phyloP scores from a whole-genome alignment of 37 sponge, comb jelly and placozoan genomes.

The Mnemiopsis leidyi region DNA sequence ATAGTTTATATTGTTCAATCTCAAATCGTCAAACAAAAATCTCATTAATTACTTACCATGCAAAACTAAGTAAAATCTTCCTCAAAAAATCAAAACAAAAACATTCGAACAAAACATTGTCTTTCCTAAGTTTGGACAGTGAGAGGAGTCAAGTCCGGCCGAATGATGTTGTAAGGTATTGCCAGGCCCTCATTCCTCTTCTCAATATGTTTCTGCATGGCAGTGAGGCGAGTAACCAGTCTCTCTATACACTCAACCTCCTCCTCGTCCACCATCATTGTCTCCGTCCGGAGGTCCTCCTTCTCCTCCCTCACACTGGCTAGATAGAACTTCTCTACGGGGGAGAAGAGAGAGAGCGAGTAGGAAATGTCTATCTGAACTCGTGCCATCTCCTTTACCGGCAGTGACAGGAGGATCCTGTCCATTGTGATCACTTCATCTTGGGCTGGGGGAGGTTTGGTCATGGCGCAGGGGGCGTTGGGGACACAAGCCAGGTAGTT shows the following conservation, averaged over 20 bases:
- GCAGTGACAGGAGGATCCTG: conserved; percentile 67
- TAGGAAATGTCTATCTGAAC: conserved; percentile 37
- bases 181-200: not conserved
- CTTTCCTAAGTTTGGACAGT: not conserved
- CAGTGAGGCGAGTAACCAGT: not conserved
- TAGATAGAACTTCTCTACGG: conserved; percentile 16
- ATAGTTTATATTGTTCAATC: too few relatives aligned
- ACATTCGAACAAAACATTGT: not conserved
- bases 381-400: conserved; percentile 47
- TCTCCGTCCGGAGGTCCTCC: conserved; percentile 16
- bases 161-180: not conserved
- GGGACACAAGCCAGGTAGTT: conserved; percentile 71
- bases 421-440: conserved; percentile 67
- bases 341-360: conserved; percentile 5
- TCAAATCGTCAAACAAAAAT: too few relatives aligned
- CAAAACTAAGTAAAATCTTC: not conserved
- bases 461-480: conserved; percentile 73
- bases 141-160: not conserved
- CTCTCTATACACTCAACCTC: conserved; percentile 1
- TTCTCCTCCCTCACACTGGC: conserved; percentile 42
- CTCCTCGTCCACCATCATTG: not conserved
- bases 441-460: conserved; percentile 68
- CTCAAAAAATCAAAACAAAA: not conserved
- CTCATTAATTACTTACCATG: not conserved
- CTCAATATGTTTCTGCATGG: conserved; percentile 3